A percentile compares a stretch with the other conserved stretches of the same genome.
These are phyloP conservation scores for Erannis defoliaria DNA, from an alignment of 2,888 invertebrate species.

Conservation along the genomic window DNA sequence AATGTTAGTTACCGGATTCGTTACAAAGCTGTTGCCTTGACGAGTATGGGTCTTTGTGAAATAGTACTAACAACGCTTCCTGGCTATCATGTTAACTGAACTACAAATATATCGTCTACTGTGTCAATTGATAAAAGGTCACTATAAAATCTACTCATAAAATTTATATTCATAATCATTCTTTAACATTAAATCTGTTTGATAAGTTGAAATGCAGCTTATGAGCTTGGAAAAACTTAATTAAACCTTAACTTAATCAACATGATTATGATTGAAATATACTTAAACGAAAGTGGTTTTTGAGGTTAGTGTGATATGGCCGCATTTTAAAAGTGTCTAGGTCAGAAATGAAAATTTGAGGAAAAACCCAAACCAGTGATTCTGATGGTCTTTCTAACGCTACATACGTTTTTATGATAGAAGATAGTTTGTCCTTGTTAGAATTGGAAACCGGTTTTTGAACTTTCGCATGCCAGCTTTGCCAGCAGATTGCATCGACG, in stretches of 20 bases:
- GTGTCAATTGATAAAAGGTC: constrained; percentile 73
- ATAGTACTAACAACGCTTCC: constrained; percentile 66
- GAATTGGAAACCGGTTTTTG: constrained; percentile 36
- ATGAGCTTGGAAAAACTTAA: constrained; percentile 24
- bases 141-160: constrained; percentile 41
- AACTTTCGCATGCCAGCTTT: constrained; percentile 26
- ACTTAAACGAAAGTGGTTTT: constrained; percentile 40
- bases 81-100: constrained; percentile 72
- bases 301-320: constrained; percentile 39
- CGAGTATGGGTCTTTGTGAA: constrained; percentile 62
- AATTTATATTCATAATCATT: constrained; percentile 22
- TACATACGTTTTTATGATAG: constrained; percentile 37
- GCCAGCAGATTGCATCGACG: constrained; percentile 13
- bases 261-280: constrained; percentile 30
- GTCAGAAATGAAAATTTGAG: constrained; percentile 38
- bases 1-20: constrained; percentile 52
- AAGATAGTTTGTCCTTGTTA: constrained; percentile 39
- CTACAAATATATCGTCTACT: constrained; percentile 68
- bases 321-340: constrained; percentile 33
- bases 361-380: constrained; percentile 30
- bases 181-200: constrained; percentile 6
- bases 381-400: constrained; percentile 43
- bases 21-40: constrained; percentile 70
- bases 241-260: constrained; percentile 23
- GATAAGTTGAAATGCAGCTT: constrained; percentile 17